phyloP scores from a whole-genome alignment of 2,113 vertebrate genomes.

The Eublepharis macularius region DNA sequence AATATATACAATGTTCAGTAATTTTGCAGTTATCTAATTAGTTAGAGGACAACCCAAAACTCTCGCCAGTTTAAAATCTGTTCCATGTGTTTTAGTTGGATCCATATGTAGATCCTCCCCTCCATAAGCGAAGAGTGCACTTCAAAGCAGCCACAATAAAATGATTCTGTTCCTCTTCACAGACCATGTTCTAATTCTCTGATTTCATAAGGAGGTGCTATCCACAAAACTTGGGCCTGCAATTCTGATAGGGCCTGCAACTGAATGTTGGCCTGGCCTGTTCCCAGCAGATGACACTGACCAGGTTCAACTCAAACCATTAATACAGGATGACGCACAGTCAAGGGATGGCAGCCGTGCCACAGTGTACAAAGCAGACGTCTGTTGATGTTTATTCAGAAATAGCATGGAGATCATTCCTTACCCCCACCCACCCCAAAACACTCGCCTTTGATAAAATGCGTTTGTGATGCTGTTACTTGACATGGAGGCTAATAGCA shows the following conservation, averaged over 20 bases:
- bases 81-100: constrained; percentile 37
- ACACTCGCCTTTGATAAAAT: not conserved
- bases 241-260: constrained; percentile 25
- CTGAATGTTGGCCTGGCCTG: not conserved
- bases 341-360: not conserved
- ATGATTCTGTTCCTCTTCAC: not conserved
- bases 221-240: not conserved
- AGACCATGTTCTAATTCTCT: not conserved
- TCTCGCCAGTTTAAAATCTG: constrained; percentile 28
- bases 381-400: constrained; percentile 1
- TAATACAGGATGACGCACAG: not conserved
- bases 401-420: not conserved
- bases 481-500: constrained; percentile 1
- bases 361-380: not conserved
- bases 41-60: constrained; percentile 21
- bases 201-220: constrained; percentile 4
- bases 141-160: constrained; percentile 56
- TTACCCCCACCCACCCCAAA: too few relatives aligned
- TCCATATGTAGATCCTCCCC: constrained; percentile 2
- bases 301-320: constrained; percentile 16
- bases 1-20: not conserved
- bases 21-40: not conserved
- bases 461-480: not conserved
- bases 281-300: constrained; percentile 4
- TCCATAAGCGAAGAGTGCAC: constrained; percentile 20